These are phyloP conservation scores for Caenorhabditis afra DNA, from an alignment of 2,888 invertebrate genomes.

Conservation along the genomic window DNA sequence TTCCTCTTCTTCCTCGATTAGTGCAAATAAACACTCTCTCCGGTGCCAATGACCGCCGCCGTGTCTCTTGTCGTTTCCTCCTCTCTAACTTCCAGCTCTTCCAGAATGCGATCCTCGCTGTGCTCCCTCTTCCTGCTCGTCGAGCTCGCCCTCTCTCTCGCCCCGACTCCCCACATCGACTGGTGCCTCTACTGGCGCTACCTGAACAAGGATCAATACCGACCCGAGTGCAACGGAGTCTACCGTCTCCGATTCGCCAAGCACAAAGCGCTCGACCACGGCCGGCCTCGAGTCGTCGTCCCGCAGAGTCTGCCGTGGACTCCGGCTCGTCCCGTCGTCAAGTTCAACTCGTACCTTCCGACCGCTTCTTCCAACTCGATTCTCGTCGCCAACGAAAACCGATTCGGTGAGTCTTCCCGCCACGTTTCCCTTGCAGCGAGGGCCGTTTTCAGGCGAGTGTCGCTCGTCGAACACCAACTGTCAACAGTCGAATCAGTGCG, in stretches of 20 bases:
- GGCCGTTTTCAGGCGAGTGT: slow-evolving; percentile 45
- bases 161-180: slow-evolving; percentile 53
- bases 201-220: slow-evolving; percentile 56
- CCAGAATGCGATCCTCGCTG: slow-evolving; percentile 14
- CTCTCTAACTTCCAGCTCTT: no score
- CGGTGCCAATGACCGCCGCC: slow-evolving; percentile 4
- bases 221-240: slow-evolving; percentile 66
- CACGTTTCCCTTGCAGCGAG: no score
- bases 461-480: slow-evolving; percentile 32
- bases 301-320: slow-evolving; percentile 30
- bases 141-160: slow-evolving; percentile 18
- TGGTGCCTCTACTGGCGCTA: slow-evolving; percentile 67
- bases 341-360: slow-evolving; percentile 18
- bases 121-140: slow-evolving; percentile 2
- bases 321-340: slow-evolving; percentile 20
- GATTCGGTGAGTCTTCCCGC: slow-evolving; percentile 33
- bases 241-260: slow-evolving; percentile 58
- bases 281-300: slow-evolving; percentile 16
- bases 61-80: neutral
- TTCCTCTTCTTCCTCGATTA: slow-evolving; percentile 39
- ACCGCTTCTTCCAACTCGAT: slow-evolving; percentile 32
- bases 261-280: slow-evolving; percentile 46
- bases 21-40: slow-evolving; percentile 44
- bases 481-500: slow-evolving; percentile 28
- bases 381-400: slow-evolving; percentile 20